These are phyloP conservation scores for Elysia chlorotica DNA, from an alignment of 1,140 invertebrate species.

Conservation along the genomic window DNA sequence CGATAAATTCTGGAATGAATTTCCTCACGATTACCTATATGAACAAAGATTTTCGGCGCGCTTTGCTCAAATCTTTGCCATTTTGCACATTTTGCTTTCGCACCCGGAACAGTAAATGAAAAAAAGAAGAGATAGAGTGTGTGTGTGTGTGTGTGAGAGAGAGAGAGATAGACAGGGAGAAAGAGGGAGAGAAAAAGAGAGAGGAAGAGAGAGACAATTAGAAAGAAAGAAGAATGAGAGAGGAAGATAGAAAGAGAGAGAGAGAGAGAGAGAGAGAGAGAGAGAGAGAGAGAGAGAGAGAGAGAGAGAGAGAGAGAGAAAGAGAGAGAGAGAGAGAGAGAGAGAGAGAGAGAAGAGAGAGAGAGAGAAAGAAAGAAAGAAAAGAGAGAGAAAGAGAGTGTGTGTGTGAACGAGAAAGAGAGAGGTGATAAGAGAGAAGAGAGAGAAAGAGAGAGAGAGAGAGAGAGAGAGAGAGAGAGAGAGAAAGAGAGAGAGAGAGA, in stretches of 20 bases:
- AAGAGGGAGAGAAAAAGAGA: neutral
- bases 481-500: constrained; percentile 14
- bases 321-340: neutral
- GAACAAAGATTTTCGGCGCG: too few relatives aligned
- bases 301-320: neutral
- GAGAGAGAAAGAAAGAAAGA: neutral
- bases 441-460: neutral
- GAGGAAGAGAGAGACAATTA: neutral
- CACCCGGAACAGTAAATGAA: neutral
- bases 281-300: neutral
- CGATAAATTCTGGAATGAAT: too few relatives aligned
- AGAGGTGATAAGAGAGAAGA: neutral
- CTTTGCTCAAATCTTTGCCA: too few relatives aligned
- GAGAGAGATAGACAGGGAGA: neutral
- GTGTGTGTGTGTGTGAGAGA: neutral
- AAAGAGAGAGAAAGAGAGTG: neutral
- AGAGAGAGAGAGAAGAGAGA: neutral
- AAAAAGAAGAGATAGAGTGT: neutral
- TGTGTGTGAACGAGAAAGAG: neutral
- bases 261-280: too few relatives aligned
- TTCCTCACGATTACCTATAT: too few relatives aligned
- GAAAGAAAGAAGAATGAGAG: neutral
- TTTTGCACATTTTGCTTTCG: too few relatives aligned
- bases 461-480: constrained; percentile 15
- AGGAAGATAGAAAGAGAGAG: neutral